Evolutionary conservation across 2,888 invertebrate species (phyloP).

Genomic region (Aleiodes leptofemur): DNA sequence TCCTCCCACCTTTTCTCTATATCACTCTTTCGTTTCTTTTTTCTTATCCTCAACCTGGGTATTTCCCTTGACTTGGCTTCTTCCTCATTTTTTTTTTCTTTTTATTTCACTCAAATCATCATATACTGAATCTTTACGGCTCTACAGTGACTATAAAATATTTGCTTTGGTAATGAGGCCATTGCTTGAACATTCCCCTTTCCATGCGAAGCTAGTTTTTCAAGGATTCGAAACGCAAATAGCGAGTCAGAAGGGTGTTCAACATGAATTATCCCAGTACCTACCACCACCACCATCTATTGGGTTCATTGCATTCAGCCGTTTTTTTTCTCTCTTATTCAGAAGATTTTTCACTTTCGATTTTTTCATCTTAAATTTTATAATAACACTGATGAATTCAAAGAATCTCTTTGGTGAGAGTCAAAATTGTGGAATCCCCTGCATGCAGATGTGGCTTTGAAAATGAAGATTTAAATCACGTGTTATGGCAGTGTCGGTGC

Average conservation of each 20-base stretch:
- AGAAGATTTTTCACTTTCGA: neutral
- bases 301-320: conserved; percentile 17
- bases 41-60: conserved; percentile 44
- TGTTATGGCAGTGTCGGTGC: no score
- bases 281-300: conserved; percentile 45
- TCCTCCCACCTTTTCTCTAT: conserved; percentile 42
- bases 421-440: no score
- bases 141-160: conserved; percentile 73
- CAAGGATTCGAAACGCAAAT: conserved; percentile 71
- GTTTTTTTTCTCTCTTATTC: neutral
- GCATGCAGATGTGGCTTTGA: no score
- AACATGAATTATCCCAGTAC: conserved; percentile 68
- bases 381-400: no score
- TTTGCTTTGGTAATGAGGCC: conserved; percentile 75
- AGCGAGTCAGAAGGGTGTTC: conserved; percentile 58
- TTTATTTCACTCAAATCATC: conserved; percentile 50
- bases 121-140: conserved; percentile 59
- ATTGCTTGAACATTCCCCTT: conserved; percentile 58
- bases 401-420: no score
- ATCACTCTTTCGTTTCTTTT: conserved; percentile 50
- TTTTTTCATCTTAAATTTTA: no score
- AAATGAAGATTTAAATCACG: no score
- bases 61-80: conserved; percentile 47
- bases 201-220: conserved; percentile 16
- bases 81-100: conserved; percentile 52